Conservation (phyloP, 30 jellyfish, hydroid and myxozoan species). For the Pseudorhiza aurosa region DNA sequence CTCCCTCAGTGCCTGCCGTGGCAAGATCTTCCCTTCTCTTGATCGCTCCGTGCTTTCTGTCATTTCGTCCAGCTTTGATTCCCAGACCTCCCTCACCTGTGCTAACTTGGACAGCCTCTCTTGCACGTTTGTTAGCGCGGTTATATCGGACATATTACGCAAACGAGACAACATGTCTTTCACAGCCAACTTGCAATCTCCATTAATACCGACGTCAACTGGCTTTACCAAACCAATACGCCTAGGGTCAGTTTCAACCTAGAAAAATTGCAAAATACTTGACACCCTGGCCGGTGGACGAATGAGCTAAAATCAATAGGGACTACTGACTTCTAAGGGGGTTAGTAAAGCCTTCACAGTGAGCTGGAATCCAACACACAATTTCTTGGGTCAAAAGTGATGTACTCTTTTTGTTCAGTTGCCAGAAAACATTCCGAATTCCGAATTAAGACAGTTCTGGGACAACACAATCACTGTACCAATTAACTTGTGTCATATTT, state of each 20-base stretch:
- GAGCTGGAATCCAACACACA: too few species aligned
- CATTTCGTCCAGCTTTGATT: slow-evolving; percentile 59
- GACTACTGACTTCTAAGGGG: too few species aligned
- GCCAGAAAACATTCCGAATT: too few species aligned
- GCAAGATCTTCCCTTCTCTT: slow-evolving; percentile 65
- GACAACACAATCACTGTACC: too few species aligned
- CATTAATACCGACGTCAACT: slow-evolving; percentile 76
- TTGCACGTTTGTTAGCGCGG: slow-evolving; percentile 41
- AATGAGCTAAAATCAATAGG: too few species aligned
- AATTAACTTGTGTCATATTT: too few species aligned
- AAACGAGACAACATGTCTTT: slow-evolving; percentile 56
- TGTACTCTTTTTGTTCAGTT: too few species aligned
- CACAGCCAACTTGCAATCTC: slow-evolving; percentile 73
- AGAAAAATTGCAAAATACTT: too few species aligned
- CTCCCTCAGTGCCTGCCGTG: slow-evolving; percentile 79
- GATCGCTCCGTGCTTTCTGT: slow-evolving; percentile 46
- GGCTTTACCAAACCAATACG: slow-evolving; percentile 77
- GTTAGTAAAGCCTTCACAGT: too few species aligned
- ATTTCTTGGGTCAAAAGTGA: too few species aligned
- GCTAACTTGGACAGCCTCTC: slow-evolving; percentile 68
- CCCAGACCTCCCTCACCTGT: slow-evolving; percentile 69
- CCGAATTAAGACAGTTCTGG: too few species aligned
- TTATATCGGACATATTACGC: slow-evolving; percentile 44
- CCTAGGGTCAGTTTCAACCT: slow-evolving; percentile 79
- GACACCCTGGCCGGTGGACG: too few species aligned